Conservation (phyloP, 1,140 invertebrate species). For the Drosophila obscura region DNA sequence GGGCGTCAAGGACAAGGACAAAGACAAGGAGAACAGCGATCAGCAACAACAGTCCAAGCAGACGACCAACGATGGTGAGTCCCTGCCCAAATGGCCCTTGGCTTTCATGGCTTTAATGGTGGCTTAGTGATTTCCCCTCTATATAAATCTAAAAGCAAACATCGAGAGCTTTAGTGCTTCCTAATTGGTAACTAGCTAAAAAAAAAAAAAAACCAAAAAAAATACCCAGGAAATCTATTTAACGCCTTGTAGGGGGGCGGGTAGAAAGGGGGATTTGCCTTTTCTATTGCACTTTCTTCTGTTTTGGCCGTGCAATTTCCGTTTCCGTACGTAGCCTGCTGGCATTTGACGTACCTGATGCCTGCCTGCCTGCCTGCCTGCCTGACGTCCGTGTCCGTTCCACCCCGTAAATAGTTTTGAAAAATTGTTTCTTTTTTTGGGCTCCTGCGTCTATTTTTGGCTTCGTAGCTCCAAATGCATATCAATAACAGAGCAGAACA, state of each 20-base stretch:
- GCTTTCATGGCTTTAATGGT: too few species aligned
- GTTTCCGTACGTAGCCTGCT: conserved; percentile 3
- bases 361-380: conserved; percentile 40
- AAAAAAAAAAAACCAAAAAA: too few species aligned
- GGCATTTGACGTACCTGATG: conserved; percentile 51
- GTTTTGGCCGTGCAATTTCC: conserved; percentile 21
- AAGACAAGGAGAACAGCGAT: conserved; percentile 56
- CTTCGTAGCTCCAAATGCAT: conserved; percentile 47
- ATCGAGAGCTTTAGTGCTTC: too few species aligned
- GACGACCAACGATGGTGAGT: conserved; percentile 42
- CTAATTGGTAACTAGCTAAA: too few species aligned
- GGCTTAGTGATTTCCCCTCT: too few species aligned
- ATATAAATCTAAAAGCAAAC: too few species aligned
- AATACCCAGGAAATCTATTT: too few species aligned
- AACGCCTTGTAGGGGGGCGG: too few species aligned
- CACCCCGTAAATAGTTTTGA: conserved; percentile 49
- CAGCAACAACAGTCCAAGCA: conserved; percentile 38
- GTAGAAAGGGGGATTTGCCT: not conserved
- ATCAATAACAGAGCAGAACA: conserved; percentile 35
- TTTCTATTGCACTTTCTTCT: not conserved
- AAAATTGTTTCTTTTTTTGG: conserved; percentile 60
- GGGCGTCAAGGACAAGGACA: conserved; percentile 61
- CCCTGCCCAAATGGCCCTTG: too few species aligned
- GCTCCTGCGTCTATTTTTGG: conserved; percentile 48
- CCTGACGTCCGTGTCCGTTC: conserved; percentile 9